phyloP scores from a whole-genome alignment of 2,888 invertebrate species.

The Ennomos quercinarius region DNA sequence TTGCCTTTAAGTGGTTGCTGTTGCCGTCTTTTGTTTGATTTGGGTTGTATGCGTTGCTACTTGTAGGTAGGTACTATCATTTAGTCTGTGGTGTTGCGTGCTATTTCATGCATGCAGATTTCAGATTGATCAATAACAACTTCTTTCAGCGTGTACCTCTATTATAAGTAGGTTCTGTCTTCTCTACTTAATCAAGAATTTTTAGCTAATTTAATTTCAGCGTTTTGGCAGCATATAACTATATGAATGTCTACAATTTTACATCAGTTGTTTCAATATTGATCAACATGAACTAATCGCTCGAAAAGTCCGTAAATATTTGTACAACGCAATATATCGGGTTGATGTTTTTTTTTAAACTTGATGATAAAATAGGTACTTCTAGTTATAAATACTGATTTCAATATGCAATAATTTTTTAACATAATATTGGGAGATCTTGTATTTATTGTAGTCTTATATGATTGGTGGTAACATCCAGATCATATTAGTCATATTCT shows the following conservation, averaged over 20 bases:
- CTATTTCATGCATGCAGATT: background rate
- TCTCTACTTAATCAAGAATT: too few relatives aligned
- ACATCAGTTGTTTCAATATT: constrained; percentile 25
- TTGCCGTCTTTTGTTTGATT: constrained; percentile 22
- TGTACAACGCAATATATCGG: constrained; percentile 7
- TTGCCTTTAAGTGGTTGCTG: constrained; percentile 15
- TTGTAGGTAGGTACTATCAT: too few relatives aligned
- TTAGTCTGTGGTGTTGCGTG: background rate
- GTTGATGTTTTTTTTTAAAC: constrained; percentile 19
- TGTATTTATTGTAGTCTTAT: too few relatives aligned
- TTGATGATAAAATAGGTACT: constrained; percentile 12
- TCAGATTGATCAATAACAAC: background rate
- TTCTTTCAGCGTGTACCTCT: too few relatives aligned
- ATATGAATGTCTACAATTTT: background rate
- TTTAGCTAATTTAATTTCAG: background rate
- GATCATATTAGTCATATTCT: constrained; percentile 15
- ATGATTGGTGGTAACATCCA: constrained; percentile 24
- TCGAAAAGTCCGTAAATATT: constrained; percentile 14
- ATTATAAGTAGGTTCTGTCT: too few relatives aligned
- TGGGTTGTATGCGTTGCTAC: background rate
- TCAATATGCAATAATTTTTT: constrained; percentile 27
- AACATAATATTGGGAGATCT: background rate
- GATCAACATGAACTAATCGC: constrained; percentile 21
- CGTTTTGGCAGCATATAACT: background rate
- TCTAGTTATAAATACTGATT: constrained; percentile 26